Percentiles rank a stretch among this genome's conserved stretches.
Evolutionary conservation across 2,797 vertebrate species (phyloP).

Genomic region (Rhodeus uyekii): DNA sequence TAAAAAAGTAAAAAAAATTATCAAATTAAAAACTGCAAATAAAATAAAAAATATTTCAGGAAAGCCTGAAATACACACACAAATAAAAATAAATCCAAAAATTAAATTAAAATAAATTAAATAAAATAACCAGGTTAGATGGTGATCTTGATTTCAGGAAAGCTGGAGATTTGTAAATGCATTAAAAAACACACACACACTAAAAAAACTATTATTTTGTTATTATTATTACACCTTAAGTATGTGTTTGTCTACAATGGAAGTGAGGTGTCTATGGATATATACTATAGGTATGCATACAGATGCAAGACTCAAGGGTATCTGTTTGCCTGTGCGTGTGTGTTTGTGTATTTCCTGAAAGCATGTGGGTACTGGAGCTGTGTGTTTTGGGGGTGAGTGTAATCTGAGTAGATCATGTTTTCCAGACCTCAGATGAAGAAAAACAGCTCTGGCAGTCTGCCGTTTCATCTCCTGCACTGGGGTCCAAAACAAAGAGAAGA

Average conservation of each 20-base stretch:
- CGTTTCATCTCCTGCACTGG: constrained; percentile 85
- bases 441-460: constrained; percentile 81
- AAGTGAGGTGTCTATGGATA: neutral
- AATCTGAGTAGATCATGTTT: constrained; percentile 85
- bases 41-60: neutral
- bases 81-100: neutral
- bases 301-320: constrained; percentile 63
- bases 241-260: neutral
- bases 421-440: constrained; percentile 83
- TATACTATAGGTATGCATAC: constrained; percentile 28
- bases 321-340: constrained; percentile 29
- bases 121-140: neutral
- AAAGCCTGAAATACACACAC: neutral
- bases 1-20: neutral
- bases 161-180: no score
- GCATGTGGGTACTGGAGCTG: constrained; percentile 50
- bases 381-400: constrained; percentile 65
- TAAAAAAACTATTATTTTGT: neutral
- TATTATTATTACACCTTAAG: no score
- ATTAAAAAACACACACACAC: neutral
- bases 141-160: neutral
- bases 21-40: neutral
- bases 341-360: constrained; percentile 35
- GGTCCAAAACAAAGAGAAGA: constrained; percentile 88
- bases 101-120: neutral